Evolutionary conservation across 2,113 vertebrate species (phyloP), one percentile per base, ranked within the genome.

Genomic region (Felis chaus): DNA sequence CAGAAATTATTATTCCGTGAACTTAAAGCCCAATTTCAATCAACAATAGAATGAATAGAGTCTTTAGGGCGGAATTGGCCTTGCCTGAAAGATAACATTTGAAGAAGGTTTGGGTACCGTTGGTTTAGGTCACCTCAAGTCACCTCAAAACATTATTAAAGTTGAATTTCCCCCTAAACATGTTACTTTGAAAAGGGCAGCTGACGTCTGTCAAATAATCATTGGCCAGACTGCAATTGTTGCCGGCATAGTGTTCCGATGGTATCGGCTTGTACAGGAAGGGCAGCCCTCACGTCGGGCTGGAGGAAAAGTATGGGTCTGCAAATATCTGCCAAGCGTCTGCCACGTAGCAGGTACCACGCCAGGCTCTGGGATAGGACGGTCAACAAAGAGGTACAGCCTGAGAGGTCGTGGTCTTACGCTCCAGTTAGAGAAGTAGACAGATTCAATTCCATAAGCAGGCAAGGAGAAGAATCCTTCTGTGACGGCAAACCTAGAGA

Each of bases 291-390:
- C 27, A 33, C 3, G 1, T 39, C 39, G 8, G 31, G 27, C 16
- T 7, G 16, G 73, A 84, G 66, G 25, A 86, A 87, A 68, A 66
- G n/a, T 29, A 39, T 55, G 15, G 6, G 36, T 85, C 19, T 19
- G 2, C 4, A 53, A 50, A 68, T 41, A 25, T 73, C 36, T 71
- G 65, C 41, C n/a, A 89, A 18, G 23, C 5, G 33, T 48, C 29
- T 55, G 45, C 80, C 25, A 8, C 0, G 0, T 3, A 0, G 27
- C 3, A 21, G 81, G 69, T 53, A 29, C 29, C 48, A 13, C 0
- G 0, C 36, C 14, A 91, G 45, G 15, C 12, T 65, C 41, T 14
- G 13, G 29, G 27, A 68, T 2, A 29, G 50, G 61, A 25, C 25
- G 0, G n/a, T 10, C 18, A 91, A 39, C 27, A 29, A 61, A 66